Base-by-base conservation (phyloP, 2,113 vertebrate species). In the Bubo scandiacus region DNA sequence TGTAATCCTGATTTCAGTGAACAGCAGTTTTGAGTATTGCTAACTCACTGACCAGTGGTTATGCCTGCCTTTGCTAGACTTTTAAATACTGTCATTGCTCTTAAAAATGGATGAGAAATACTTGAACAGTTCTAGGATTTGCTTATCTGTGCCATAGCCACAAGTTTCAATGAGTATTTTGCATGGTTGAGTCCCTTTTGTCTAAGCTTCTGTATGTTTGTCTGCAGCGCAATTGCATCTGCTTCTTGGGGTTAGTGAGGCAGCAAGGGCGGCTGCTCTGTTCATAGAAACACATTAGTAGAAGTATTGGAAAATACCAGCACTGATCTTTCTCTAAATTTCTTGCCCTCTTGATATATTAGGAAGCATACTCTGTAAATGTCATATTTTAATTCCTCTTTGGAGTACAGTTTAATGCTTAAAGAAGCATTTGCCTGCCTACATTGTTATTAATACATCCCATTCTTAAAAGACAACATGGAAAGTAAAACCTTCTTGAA, bases 401-500 rank as follows among this genome's bases (percentile, higher is more conserved):
- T 91, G 88, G 87, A 95, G 92, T 80, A 86, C 65, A 80, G 42
- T 79, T 94, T 81, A 96, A 97, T 92, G 86, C 91, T 96, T 86
- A 67, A 91, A 96, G 89, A 97, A 94, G 74, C 45, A 87, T 96
- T 97, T 97, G 63, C 83, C 92, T 93, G 84, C 81, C 92, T 94
- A 77, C 88, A 72, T 93, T 96, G 92, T 84, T 97, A 79, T 49
- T 88, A 96, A 94, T 90, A 58, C 89, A 94, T 92, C 91, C 61
- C 5, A 11, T 95, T 96, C 96, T 97, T 95, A 93, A 97, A 95
- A 97, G 94, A 94, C 95, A 97, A 97, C 96, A 92, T 63, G 72
- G 66, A 88, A 86, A 94, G 58, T 91, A 97, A 98, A 98, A 97
- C 47, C 96, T 95, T 95, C 96, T 96, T 97, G 93, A 97, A 97